Conservation (phyloP, 92 coral and sea anemone genomes). For the Epizoanthus rinbou region DNA sequence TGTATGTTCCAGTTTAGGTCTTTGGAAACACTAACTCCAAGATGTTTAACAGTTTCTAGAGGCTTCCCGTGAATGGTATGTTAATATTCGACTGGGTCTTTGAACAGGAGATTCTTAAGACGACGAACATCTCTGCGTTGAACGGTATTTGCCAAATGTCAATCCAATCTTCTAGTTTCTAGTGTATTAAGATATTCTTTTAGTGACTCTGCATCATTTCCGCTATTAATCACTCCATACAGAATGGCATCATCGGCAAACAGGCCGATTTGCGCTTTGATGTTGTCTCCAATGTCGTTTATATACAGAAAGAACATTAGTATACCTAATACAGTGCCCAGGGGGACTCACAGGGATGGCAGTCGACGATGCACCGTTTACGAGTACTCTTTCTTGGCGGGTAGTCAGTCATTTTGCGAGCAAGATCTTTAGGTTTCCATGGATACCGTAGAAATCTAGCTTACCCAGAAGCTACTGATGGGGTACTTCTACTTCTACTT, state of each 20-base stretch:
- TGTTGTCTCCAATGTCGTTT: slow-evolving; percentile 8
- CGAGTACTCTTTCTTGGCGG: slow-evolving; percentile 14
- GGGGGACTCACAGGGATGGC: background rate
- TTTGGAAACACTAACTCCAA: no score
- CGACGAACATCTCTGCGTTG: slow-evolving; percentile 25
- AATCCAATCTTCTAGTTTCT: background rate
- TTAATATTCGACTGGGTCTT: no score
- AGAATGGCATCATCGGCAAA: slow-evolving; percentile 6
- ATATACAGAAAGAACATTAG: slow-evolving; percentile 3
- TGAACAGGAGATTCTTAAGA: no score
- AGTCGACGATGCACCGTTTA: background rate
- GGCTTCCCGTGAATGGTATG: no score
- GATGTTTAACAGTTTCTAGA: no score
- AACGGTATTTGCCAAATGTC: slow-evolving; percentile 6
- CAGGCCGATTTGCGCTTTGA: slow-evolving; percentile 17
- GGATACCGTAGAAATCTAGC: slow-evolving; percentile 5
- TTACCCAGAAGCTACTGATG: background rate
- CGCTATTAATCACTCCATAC: background rate
- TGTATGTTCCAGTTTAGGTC: no score
- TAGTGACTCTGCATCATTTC: background rate
- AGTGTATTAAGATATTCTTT: slow-evolving; percentile 12
- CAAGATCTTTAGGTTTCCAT: slow-evolving; percentile 1
- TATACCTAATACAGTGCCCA: background rate
- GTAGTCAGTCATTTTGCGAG: slow-evolving; percentile 6
- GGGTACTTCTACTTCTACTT: no score